Conservation (phyloP, 2,797 vertebrate genomes). For the Borostomias antarcticus region DNA sequence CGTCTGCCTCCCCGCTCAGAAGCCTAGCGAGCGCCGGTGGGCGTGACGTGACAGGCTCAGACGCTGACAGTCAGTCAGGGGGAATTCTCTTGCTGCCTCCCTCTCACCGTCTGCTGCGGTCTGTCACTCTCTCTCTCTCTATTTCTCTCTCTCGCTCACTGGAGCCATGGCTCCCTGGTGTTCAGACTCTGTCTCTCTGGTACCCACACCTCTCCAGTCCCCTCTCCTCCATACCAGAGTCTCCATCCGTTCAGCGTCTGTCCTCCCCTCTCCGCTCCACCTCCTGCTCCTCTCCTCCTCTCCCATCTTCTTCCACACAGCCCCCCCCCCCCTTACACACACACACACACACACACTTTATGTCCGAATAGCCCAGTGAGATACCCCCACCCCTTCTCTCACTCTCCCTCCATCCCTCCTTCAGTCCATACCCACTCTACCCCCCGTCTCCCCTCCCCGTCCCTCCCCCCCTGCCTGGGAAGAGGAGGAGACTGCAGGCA, state of each 20-base stretch:
- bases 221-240: not conserved
- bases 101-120: slow-evolving; percentile 54
- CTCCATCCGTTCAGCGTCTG: not conserved
- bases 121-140: slow-evolving; percentile 44
- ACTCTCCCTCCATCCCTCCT: not conserved
- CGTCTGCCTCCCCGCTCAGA: slow-evolving; percentile 11
- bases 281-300: slow-evolving; percentile 12
- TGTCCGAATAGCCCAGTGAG: too few species aligned
- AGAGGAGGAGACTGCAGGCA: slow-evolving; percentile 9
- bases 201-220: not conserved
- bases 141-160: not conserved
- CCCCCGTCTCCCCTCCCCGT: slow-evolving; percentile 2
- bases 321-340: not conserved
- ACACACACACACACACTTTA: too few species aligned
- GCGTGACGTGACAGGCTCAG: slow-evolving; percentile 61
- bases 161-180: slow-evolving; percentile 4
- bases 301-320: not conserved
- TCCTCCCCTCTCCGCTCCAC: slow-evolving; percentile 12
- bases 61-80: slow-evolving; percentile 66
- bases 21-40: slow-evolving; percentile 45
- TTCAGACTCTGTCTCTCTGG: not conserved
- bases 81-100: slow-evolving; percentile 45
- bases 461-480: not conserved
- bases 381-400: not conserved
- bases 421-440: not conserved